phyloP scores from a whole-genome alignment of 2,888 invertebrate species.

The Rhamphomyia laevipes region DNA sequence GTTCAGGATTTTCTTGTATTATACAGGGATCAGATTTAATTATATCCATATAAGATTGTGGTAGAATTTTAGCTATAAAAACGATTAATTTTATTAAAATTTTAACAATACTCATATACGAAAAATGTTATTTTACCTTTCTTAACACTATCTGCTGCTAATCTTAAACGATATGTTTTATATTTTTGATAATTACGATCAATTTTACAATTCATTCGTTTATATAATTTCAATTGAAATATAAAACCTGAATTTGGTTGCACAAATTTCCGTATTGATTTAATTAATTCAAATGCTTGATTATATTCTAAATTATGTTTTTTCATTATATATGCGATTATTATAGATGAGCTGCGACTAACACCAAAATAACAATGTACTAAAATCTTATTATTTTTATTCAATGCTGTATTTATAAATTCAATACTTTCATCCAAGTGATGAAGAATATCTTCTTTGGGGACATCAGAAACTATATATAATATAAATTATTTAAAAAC shows the following conservation, averaged over 20 bases:
- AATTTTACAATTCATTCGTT: conserved; percentile 62
- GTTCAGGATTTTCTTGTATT: conserved; percentile 63
- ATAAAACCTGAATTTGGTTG: conserved; percentile 73
- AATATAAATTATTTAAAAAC: conserved; percentile 4
- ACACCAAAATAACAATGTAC: conserved; percentile 90
- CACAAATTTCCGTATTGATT: conserved; percentile 57
- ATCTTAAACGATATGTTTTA: conserved; percentile 61
- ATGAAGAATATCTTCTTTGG: conserved; percentile 71
- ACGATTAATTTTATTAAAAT: conserved; percentile 2
- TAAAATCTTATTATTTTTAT: conserved; percentile 54
- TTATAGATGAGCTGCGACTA: conserved; percentile 78
- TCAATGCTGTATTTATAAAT: conserved; percentile 60
- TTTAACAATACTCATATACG: no score
- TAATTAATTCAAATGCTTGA: conserved; percentile 58
- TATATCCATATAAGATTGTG: conserved; percentile 63
- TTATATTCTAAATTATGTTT: conserved; percentile 60
- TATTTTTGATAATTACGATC: conserved; percentile 58
- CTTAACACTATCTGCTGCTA: conserved; percentile 69
- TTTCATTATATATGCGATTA: conserved; percentile 81
- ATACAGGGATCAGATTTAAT: conserved; percentile 71
- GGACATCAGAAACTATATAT: conserved; percentile 64
- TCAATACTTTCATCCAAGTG: conserved; percentile 64
- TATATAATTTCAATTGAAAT: conserved; percentile 65
- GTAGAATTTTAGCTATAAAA: conserved; percentile 61
- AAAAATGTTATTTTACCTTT: conserved; percentile 43